These are phyloP conservation scores for Xenentodon cancila DNA, from an alignment of 2,797 vertebrate species.

Conservation along the genomic window DNA sequence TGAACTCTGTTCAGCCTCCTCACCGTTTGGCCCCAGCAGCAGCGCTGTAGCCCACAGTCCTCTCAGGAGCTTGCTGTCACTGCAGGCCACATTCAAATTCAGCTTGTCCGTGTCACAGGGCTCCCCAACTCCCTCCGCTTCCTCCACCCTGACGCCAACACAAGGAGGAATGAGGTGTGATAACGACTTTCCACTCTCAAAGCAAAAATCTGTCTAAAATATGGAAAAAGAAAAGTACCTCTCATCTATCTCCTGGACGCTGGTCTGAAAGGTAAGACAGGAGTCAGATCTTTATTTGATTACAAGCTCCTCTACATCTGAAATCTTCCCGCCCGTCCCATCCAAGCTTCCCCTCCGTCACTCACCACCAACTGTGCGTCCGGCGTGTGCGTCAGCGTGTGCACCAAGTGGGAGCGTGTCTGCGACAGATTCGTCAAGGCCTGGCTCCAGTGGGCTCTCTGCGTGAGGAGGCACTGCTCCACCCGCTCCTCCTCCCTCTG, in stretches of 20 bases:
- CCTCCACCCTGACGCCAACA: constrained; percentile 84
- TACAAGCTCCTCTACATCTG: constrained; percentile 6
- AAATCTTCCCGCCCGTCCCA: background rate
- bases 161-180: constrained; percentile 8
- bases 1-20: constrained; percentile 8
- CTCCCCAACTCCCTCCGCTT: constrained; percentile 89
- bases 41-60: constrained; percentile 89
- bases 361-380: constrained; percentile 90
- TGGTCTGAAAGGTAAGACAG: constrained; percentile 77
- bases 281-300: constrained; percentile 20
- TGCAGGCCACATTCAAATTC: constrained; percentile 86
- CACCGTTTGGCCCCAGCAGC: constrained; percentile 86
- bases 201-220: background rate
- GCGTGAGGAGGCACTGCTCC: constrained; percentile 93
- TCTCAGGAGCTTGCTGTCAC: constrained; percentile 88
- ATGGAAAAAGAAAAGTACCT: constrained; percentile 78
- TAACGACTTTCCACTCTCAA: background rate
- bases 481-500: constrained; percentile 90
- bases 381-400: constrained; percentile 84
- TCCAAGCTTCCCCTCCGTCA: background rate
- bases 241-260: constrained; percentile 87
- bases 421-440: constrained; percentile 82
- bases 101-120: constrained; percentile 91
- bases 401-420: constrained; percentile 88
- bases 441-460: constrained; percentile 89